phyloP scores from a whole-genome alignment of 2,797 vertebrate species.

The Hafferia zeledoni region DNA sequence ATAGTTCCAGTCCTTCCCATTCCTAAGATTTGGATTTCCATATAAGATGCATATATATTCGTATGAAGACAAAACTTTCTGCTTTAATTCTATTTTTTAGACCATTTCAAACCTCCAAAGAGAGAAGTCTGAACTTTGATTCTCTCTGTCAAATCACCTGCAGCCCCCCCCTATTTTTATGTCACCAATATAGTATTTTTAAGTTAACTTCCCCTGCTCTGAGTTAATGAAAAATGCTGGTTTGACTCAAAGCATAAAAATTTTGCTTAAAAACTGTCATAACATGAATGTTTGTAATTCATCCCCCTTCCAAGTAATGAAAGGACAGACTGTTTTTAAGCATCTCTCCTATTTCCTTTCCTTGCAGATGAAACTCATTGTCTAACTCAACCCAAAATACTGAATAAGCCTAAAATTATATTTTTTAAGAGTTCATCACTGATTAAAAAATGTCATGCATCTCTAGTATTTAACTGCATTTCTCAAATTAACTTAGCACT shows the following conservation, averaged over 20 bases:
- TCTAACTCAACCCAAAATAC: background rate
- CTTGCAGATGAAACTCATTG: background rate
- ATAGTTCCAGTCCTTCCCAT: background rate
- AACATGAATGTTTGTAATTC: background rate
- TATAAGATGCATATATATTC: background rate
- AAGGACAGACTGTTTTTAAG: background rate
- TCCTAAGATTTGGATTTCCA: background rate
- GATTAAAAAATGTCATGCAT: background rate
- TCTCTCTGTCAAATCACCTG: background rate
- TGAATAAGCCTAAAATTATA: background rate
- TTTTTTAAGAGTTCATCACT: background rate
- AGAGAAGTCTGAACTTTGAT: background rate
- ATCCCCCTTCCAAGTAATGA: background rate
- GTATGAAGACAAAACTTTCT: background rate
- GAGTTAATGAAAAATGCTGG: background rate
- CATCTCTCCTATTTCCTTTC: background rate
- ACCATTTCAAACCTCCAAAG: background rate
- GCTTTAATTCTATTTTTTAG: background rate
- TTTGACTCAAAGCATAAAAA: background rate
- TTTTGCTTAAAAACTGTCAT: background rate
- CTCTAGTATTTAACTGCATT: background rate
- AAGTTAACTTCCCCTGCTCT: background rate
- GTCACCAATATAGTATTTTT: background rate
- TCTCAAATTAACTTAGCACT: background rate
- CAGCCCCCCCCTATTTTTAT: background rate